Evolutionary conservation across 2,888 invertebrate genomes (phyloP), one percentile per base, ranked within the genome.

Genomic region (Dynastes hyllus): DNA sequence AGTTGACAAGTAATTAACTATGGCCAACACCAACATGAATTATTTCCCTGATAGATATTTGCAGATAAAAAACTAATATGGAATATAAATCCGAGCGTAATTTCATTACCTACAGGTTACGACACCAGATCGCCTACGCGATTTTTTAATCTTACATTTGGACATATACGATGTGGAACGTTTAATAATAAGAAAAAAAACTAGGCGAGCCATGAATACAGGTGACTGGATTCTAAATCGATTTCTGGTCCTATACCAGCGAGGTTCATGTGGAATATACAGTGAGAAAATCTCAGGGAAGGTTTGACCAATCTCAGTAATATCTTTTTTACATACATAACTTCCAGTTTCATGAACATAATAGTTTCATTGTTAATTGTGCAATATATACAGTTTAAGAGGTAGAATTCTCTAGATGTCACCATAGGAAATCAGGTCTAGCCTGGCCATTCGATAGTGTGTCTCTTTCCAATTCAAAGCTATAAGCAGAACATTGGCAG

Each of bases 151-250:
- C 66, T 77, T 40, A 66, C 58, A 58, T 27, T 29, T 13, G 27
- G 3, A 32, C 32, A 9, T 63, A 63, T 63, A 63, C 55, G 16
- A 55, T 55, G 55, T 55, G 32, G 63, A 32, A 32, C 16, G 63
- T 76, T 37, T 69, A 55, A 51, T 71, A 71, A 55, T 71, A 55
- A 71, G 8, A 27, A 70, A 71, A 58, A 71, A 16, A 37, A 37
- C 71, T 65, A 55, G 55, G 77, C 77, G 69, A 69, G 69, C 58
- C 77, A 61, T 67, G 69, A 77, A 61, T 11, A 45, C 69, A 77
- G 69, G 77, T 69, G 77, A 78, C 78, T 45, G 78, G 45, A 58
- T 73, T 73, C 51, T 66, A 78, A 75, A 75, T 75, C 55, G 78
- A 75, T 75, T 78, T 78, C 66, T 13, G 29, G 22, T 13, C 6